Percentiles rank a stretch among this genome's conserved stretches.
Conservation (phyloP, 2,113 vertebrate species). For the Rallus limicola region DNA sequence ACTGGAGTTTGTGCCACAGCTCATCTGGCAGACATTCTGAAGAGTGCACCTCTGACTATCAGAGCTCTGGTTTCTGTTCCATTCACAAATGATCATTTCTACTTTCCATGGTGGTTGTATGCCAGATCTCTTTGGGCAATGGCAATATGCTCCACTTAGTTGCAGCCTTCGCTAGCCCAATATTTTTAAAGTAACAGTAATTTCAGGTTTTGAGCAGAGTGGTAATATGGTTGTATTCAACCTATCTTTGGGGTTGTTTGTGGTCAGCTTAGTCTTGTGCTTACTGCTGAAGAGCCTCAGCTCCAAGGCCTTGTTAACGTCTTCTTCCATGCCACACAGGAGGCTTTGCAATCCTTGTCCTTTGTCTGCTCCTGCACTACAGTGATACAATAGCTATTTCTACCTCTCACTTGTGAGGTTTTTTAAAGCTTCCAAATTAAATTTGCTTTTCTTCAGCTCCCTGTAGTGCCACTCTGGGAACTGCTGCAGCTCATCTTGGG, state of each 20-base stretch:
- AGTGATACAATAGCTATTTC: neutral
- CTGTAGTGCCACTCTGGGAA: neutral
- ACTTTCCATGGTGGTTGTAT: neutral
- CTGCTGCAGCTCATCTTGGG: neutral
- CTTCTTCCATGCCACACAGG: neutral
- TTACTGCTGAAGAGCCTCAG: neutral
- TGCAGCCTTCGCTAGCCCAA: neutral
- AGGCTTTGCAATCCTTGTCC: neutral
- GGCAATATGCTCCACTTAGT: slow-evolving; percentile 6
- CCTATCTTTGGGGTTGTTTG: neutral
- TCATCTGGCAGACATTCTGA: slow-evolving; percentile 19
- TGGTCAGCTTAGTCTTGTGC: accelerated
- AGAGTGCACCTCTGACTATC: neutral
- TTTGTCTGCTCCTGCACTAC: neutral
- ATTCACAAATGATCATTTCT: neutral
- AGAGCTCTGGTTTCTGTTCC: neutral
- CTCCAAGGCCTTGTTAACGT: neutral
- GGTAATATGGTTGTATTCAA: neutral
- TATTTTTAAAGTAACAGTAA: neutral
- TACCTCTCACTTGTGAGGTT: neutral
- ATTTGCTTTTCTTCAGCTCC: neutral
- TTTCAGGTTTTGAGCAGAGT: neutral
- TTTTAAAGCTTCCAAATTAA: neutral
- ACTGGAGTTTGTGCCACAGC: neutral
- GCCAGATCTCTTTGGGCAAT: neutral